These are phyloP conservation scores for Lycaon pictus DNA, from an alignment of 2,113 vertebrate genomes.

Conservation along the genomic window DNA sequence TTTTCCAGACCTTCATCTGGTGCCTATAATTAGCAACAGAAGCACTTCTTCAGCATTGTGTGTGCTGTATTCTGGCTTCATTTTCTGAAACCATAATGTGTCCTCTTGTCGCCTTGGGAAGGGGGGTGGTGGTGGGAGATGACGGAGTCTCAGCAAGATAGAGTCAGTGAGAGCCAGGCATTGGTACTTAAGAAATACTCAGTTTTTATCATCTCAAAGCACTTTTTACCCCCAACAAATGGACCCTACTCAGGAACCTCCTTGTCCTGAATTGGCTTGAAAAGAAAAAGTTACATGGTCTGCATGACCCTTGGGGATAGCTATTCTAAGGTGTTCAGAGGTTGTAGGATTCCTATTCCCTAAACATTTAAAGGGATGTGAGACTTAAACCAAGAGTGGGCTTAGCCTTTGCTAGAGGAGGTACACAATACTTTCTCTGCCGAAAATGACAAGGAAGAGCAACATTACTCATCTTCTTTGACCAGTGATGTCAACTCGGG, in stretches of 20 bases:
- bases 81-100: background rate
- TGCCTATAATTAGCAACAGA: constrained; percentile 64
- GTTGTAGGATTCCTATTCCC: background rate
- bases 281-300: background rate
- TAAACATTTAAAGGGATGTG: background rate
- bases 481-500: background rate
- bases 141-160: background rate
- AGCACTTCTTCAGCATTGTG: constrained; percentile 39
- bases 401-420: background rate
- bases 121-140: background rate
- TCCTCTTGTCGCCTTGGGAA: constrained; percentile 38
- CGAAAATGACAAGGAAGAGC: background rate
- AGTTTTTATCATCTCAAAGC: constrained; percentile 45
- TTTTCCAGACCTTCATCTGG: constrained; percentile 73
- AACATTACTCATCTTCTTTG: background rate
- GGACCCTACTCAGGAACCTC: background rate
- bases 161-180: constrained; percentile 53
- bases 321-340: background rate
- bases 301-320: background rate
- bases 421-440: background rate
- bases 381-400: background rate
- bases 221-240: background rate
- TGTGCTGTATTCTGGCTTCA: background rate
- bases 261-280: background rate
- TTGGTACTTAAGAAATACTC: background rate